Evolutionary conservation across 30 jellyfish, hydroid and myxozoan genomes (phyloP).

Genomic region (Hydractinia echinata): DNA sequence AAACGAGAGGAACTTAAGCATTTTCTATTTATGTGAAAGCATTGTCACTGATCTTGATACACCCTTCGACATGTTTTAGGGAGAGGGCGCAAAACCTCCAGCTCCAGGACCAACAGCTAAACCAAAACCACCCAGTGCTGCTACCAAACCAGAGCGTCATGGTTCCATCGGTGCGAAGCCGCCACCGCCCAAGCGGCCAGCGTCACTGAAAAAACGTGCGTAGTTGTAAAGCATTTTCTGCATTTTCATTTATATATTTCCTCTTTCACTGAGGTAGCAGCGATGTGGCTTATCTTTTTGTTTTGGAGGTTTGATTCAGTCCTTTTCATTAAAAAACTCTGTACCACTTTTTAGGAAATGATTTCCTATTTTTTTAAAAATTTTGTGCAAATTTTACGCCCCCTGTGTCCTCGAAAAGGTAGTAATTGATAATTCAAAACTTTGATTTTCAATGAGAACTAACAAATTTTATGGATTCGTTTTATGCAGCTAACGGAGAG

Average conservation of each 20-base stretch:
- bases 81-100: not conserved
- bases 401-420: too few species aligned
- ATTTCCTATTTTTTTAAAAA: too few species aligned
- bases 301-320: too few species aligned
- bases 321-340: too few species aligned
- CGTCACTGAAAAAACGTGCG: slow-evolving; percentile 10
- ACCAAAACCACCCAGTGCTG: slow-evolving; percentile 5
- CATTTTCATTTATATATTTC: too few species aligned
- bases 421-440: not conserved
- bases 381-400: too few species aligned
- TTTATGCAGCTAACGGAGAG: not conserved
- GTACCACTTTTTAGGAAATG: too few species aligned
- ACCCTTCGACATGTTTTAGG: not conserved
- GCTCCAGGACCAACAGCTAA: slow-evolving; percentile 7
- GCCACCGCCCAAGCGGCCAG: slow-evolving; percentile 22
- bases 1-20: too few species aligned
- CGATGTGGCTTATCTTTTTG: too few species aligned
- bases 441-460: not conserved
- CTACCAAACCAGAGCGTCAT: not conserved
- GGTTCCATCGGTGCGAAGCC: slow-evolving; percentile 23
- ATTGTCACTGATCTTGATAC: not conserved
- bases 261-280: too few species aligned
- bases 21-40: not conserved
- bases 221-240: not conserved
- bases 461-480: not conserved